phyloP scores from a whole-genome alignment of 2,888 invertebrate species.

The Carterocephalus palaemon region DNA sequence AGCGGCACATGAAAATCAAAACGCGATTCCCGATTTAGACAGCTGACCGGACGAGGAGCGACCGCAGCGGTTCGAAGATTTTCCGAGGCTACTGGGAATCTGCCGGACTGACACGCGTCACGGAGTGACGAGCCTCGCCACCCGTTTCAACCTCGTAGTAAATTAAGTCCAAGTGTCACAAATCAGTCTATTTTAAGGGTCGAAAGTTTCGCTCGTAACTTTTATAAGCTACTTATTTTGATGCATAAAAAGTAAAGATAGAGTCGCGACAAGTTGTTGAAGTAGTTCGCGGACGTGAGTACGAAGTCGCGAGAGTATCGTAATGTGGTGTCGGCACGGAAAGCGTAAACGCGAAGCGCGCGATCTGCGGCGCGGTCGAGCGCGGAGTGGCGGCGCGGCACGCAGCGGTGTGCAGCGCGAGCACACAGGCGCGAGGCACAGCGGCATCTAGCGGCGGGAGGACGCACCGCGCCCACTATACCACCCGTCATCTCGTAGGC shows the following conservation, averaged over 20 bases:
- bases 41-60: constrained; percentile 60
- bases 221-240: not conserved
- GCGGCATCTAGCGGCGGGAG: constrained; percentile 67
- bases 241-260: not conserved
- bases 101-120: constrained; percentile 28
- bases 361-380: constrained; percentile 72
- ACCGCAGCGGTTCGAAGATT: constrained; percentile 42
- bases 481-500: constrained; percentile 52
- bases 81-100: constrained; percentile 31
- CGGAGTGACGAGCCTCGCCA: constrained; percentile 27
- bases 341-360: constrained; percentile 62
- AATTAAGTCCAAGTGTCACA: constrained; percentile 36
- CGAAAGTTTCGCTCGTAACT: constrained; percentile 1
- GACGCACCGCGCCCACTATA: constrained; percentile 41
- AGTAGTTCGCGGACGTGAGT: constrained; percentile 37
- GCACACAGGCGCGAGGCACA: constrained; percentile 65
- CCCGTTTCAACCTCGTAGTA: constrained; percentile 27
- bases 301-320: constrained; percentile 65
- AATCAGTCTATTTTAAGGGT: constrained; percentile 25
- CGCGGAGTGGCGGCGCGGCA: constrained; percentile 71
- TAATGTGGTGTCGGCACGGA: constrained; percentile 46
- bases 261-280: constrained; percentile 16
- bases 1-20: constrained; percentile 77
- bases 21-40: constrained; percentile 75
- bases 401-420: constrained; percentile 53